Conservation (phyloP, 2,888 invertebrate species). For the Panzeria rudis region DNA sequence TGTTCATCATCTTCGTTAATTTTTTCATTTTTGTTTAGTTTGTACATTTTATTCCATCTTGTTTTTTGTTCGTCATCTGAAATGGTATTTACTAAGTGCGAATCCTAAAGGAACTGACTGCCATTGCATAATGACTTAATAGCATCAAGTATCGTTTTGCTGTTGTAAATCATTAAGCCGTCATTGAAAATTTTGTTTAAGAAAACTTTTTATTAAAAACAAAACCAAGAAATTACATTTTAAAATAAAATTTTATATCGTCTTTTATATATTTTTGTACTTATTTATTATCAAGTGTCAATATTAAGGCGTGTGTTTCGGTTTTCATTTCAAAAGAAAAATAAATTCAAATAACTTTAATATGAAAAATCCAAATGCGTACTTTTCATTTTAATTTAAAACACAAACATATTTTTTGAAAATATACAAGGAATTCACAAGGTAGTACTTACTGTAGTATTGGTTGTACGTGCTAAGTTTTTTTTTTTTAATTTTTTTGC, state of each 20-base stretch:
- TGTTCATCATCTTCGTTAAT: too few species aligned
- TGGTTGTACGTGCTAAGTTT: too few species aligned
- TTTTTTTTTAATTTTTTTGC: too few species aligned
- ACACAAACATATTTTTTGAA: too few species aligned
- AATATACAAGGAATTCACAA: too few species aligned
- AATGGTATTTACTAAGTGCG: conserved; percentile 75
- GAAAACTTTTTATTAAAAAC: background rate
- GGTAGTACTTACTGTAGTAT: too few species aligned
- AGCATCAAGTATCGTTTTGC: conserved; percentile 38
- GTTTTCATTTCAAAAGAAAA: background rate
- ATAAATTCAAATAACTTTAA: background rate
- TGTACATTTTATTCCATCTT: background rate
- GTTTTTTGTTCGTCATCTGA: background rate
- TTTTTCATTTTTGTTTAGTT: conserved; percentile 18
- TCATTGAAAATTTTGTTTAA: conserved; percentile 13
- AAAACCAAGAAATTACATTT: background rate
- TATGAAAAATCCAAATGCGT: background rate
- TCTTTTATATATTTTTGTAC: conserved; percentile 8
- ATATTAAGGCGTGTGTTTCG: background rate
- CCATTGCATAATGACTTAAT: conserved; percentile 38
- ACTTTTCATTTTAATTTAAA: background rate
- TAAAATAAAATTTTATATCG: background rate
- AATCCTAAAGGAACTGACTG: conserved; percentile 50
- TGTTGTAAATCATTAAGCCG: conserved; percentile 27
- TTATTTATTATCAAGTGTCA: conserved; percentile 35